phyloP scores from a whole-genome alignment of 2,888 invertebrate species.

The Julus scanicus region DNA sequence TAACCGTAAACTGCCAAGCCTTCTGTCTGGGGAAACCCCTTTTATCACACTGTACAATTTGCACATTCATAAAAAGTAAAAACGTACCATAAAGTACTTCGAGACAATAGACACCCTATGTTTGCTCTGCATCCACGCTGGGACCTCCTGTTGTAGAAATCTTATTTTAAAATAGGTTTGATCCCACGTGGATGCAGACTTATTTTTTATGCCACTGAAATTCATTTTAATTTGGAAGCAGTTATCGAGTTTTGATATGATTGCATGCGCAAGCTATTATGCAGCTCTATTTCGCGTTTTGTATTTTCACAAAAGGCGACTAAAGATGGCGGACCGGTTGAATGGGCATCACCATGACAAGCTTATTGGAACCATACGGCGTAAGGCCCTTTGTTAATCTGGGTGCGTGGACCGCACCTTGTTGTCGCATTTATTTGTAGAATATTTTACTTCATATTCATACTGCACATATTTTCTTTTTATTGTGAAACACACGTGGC shows the following conservation, averaged over 20 bases:
- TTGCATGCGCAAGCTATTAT: neutral
- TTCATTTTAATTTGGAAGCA: neutral
- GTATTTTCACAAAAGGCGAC: neutral
- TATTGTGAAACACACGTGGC: neutral
- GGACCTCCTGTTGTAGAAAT: neutral
- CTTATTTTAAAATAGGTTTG: neutral
- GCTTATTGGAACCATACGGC: slow-evolving; percentile 5
- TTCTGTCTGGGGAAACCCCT: neutral
- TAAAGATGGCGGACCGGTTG: neutral
- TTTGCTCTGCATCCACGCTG: neutral
- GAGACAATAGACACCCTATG: neutral
- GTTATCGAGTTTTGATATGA: slow-evolving; percentile 3
- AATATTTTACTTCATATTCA: slow-evolving; percentile 34
- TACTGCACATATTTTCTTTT: neutral
- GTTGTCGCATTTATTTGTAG: neutral
- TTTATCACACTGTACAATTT: neutral
- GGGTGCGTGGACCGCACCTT: slow-evolving; percentile 12
- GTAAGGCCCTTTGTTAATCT: neutral
- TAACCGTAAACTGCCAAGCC: neutral
- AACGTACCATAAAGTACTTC: neutral
- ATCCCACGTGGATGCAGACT: neutral
- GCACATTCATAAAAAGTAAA: neutral
- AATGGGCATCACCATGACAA: slow-evolving; percentile 15
- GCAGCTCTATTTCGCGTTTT: neutral
- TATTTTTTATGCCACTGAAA: neutral